These are phyloP conservation scores for Patella pellucida DNA, from an alignment of 2,888 invertebrate species.

Conservation along the genomic window DNA sequence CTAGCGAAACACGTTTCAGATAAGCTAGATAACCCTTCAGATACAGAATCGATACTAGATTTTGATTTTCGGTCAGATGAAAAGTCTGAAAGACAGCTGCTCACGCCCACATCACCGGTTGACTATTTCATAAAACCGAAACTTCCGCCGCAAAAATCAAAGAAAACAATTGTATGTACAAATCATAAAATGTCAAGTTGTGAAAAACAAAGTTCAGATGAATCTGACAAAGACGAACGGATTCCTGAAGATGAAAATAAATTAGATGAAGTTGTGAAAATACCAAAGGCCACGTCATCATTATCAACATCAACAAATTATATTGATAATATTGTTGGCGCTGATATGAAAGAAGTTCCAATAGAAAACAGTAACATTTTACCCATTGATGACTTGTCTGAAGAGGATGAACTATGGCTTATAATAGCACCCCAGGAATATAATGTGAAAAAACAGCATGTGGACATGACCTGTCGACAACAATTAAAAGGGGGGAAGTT, in stretches of 20 bases:
- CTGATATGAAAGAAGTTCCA: not conserved
- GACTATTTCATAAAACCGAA: not conserved
- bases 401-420: not conserved
- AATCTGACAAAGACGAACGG: not conserved
- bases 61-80: not conserved
- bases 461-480: not conserved
- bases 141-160: not conserved
- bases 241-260: not conserved
- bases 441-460: slow-evolving; percentile 2
- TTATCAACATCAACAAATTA: not conserved
- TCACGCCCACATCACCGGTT: too few species aligned
- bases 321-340: too few species aligned
- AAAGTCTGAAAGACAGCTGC: not conserved
- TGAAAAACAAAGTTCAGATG: not conserved
- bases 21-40: not conserved
- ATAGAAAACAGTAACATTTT: not conserved
- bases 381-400: not conserved
- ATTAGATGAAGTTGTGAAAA: not conserved
- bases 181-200: not conserved
- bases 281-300: not conserved
- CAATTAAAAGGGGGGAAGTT: not conserved
- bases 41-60: not conserved
- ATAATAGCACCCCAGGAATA: not conserved
- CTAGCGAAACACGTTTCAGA: not conserved
- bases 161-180: not conserved